Evolutionary conservation across 92 coral and sea anemone genomes (phyloP).

Genomic region (Virgularia gustaviana): DNA sequence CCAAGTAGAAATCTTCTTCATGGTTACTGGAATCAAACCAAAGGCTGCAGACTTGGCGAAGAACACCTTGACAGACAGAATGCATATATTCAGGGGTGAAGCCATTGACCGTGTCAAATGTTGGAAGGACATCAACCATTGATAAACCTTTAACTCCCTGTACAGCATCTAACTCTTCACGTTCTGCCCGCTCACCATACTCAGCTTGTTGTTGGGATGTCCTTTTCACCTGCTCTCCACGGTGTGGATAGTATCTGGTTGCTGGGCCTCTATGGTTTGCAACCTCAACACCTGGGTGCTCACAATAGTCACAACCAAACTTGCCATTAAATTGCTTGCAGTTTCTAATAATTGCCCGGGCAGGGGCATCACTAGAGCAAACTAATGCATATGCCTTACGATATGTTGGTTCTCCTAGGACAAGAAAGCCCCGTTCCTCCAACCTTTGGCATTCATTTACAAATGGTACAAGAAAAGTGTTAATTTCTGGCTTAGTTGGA

Average conservation of each 20-base stretch:
- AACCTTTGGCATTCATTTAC: conserved; percentile 21
- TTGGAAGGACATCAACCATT: conserved; percentile 13
- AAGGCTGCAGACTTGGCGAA: conserved; percentile 22
- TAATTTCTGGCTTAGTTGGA: conserved; percentile 10
- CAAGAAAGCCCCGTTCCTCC: conserved; percentile 17
- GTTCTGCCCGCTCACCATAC: background rate
- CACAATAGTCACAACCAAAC: conserved; percentile 26
- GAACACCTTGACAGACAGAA: conserved; percentile 27
- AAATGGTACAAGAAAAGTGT: conserved; percentile 13
- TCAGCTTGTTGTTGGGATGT: conserved; percentile 20
- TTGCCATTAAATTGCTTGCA: conserved; percentile 35
- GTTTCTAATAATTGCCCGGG: conserved; percentile 26
- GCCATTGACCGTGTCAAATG: conserved; percentile 14
- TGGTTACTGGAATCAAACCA: conserved; percentile 32
- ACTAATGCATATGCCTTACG: conserved; percentile 17
- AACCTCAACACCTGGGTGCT: conserved; percentile 13
- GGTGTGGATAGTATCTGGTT: conserved; percentile 28
- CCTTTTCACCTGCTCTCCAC: conserved; percentile 24
- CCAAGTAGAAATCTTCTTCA: conserved; percentile 25
- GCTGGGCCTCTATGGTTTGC: conserved; percentile 2
- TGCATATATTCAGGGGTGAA: conserved; percentile 37
- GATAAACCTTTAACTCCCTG: conserved; percentile 11
- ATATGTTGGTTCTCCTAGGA: background rate
- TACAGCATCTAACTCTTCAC: conserved; percentile 6
- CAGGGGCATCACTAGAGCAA: conserved; percentile 27